Conservation (phyloP, 2,888 invertebrate species). For the Noctuana brunneofusca region DNA sequence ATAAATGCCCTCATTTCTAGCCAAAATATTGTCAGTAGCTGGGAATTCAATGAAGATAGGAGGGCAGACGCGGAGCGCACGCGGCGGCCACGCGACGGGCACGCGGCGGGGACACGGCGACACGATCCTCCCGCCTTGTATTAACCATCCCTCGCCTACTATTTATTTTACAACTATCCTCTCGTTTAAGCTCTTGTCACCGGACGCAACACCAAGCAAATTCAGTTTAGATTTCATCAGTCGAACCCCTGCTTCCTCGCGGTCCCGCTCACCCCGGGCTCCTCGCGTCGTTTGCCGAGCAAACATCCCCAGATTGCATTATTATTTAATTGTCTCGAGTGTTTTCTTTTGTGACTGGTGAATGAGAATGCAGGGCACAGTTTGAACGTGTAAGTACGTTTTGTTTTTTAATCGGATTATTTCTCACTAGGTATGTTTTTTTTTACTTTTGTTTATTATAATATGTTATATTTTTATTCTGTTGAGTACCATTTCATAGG, state of each 20-base stretch:
- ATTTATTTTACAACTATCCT: slow-evolving; percentile 78
- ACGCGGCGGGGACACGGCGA: slow-evolving; percentile 56
- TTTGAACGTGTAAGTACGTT: slow-evolving; percentile 13
- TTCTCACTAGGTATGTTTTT: slow-evolving; percentile 17
- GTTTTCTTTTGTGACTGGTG: slow-evolving; percentile 57
- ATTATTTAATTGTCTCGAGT: slow-evolving; percentile 78
- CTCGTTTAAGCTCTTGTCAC: slow-evolving; percentile 72
- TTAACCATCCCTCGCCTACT: slow-evolving; percentile 47
- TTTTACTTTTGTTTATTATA: neutral
- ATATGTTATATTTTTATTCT: neutral
- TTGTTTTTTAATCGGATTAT: slow-evolving; percentile 36
- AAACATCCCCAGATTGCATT: slow-evolving; percentile 74
- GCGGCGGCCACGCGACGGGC: slow-evolving; percentile 56
- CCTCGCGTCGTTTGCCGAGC: slow-evolving; percentile 57
- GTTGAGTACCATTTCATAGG: neutral
- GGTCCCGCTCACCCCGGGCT: neutral
- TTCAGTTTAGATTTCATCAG: slow-evolving; percentile 77
- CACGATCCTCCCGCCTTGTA: slow-evolving; percentile 42
- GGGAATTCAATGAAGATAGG: slow-evolving; percentile 39
- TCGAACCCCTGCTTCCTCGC: slow-evolving; percentile 45
- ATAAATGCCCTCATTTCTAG: slow-evolving; percentile 68
- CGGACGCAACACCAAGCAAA: slow-evolving; percentile 51
- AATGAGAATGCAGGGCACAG: slow-evolving; percentile 43
- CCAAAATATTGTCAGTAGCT: slow-evolving; percentile 57
- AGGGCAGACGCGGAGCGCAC: slow-evolving; percentile 41